Evolutionary conservation across 2,113 vertebrate genomes (phyloP).

Genomic region (Ophiodon elongatus): DNA sequence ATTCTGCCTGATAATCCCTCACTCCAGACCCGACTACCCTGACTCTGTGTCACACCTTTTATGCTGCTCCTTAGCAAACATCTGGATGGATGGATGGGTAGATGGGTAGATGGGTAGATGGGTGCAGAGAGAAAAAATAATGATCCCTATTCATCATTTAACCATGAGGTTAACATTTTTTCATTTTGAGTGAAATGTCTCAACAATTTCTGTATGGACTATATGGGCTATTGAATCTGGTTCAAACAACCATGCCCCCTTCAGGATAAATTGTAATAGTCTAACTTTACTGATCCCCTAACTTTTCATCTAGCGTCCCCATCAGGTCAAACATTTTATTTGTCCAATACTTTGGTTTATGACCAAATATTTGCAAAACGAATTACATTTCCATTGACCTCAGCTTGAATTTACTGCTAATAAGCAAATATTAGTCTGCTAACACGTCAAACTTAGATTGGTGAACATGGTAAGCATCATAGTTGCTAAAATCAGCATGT

Average conservation of each 20-base stretch:
- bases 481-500: background rate
- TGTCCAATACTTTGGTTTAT: background rate
- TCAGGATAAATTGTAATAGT: background rate
- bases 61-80: slow-evolving; percentile 59
- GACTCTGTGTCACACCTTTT: slow-evolving; percentile 46
- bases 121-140: slow-evolving; percentile 6
- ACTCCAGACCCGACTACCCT: slow-evolving; percentile 37
- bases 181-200: slow-evolving; percentile 1
- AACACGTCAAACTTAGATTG: no score
- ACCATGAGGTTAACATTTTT: background rate
- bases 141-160: background rate
- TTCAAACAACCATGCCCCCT: background rate
- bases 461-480: background rate
- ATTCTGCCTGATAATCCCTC: slow-evolving; percentile 71
- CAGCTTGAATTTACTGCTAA: background rate
- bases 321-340: background rate
- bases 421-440: background rate
- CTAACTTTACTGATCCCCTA: background rate
- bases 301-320: background rate
- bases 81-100: background rate
- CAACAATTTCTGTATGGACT: no score
- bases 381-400: background rate
- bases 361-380: background rate
- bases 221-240: background rate
- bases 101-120: slow-evolving; percentile 29